Percentiles rank a stretch among this genome's conserved stretches.
These are phyloP conservation scores for Hetaerina americana DNA, from an alignment of 1,140 invertebrate species.

Conservation along the genomic window DNA sequence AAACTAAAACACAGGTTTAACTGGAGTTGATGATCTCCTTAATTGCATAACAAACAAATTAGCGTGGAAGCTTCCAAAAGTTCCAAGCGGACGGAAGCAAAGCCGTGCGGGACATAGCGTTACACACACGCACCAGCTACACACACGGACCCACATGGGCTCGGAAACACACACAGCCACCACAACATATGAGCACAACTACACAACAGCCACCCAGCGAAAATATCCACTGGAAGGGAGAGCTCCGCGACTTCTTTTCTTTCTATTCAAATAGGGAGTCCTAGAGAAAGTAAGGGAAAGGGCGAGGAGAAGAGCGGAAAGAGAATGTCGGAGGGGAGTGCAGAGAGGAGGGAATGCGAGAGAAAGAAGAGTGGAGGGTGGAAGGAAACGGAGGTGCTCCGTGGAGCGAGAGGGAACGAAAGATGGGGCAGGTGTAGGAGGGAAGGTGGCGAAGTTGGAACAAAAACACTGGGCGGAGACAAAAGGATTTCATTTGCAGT, in stretches of 20 bases:
- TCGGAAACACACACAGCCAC: too few relatives aligned
- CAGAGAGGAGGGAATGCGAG: background rate
- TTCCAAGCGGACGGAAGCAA: too few relatives aligned
- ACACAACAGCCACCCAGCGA: too few relatives aligned
- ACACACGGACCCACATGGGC: background rate
- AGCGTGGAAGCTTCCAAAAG: background rate
- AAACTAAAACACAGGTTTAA: background rate
- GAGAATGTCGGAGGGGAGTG: background rate
- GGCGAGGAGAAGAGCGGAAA: background rate
- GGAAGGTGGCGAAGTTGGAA: background rate
- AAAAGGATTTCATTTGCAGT: too few relatives aligned
- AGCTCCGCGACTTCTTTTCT: too few relatives aligned
- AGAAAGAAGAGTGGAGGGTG: background rate
- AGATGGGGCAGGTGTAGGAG: background rate
- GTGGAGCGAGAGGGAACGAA: background rate
- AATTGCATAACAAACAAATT: slow-evolving; percentile 1
- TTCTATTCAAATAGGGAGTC: too few relatives aligned
- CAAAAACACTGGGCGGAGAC: too few relatives aligned
- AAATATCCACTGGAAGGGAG: too few relatives aligned
- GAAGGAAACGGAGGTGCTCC: background rate
- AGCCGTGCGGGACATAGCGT: too few relatives aligned
- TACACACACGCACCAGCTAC: too few relatives aligned
- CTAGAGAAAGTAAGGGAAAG: background rate
- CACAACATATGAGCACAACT: too few relatives aligned
- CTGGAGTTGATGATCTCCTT: background rate